Conservation (phyloP, 2,797 vertebrate species). For the Cuniculus paca region DNA sequence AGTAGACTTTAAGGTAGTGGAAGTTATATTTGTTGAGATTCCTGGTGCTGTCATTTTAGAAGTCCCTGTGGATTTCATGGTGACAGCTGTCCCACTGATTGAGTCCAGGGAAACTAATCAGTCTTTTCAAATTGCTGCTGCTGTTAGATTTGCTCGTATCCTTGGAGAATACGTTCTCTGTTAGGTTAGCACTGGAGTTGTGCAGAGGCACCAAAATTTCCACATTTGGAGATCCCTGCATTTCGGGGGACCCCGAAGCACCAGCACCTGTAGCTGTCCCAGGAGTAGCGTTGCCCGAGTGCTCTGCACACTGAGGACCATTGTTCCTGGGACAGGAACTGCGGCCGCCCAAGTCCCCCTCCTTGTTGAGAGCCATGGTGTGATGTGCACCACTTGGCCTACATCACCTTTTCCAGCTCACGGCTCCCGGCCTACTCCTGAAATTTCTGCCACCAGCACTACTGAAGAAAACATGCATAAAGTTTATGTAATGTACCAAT, state of each 20-base stretch:
- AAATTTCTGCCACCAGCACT: not conserved
- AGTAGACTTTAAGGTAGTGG: constrained; percentile 37
- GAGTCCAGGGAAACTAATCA: not conserved
- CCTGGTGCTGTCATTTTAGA: constrained; percentile 5
- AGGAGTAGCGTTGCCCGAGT: not conserved
- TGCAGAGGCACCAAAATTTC: not conserved
- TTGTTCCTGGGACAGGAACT: not conserved
- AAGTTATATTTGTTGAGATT: constrained; percentile 18
- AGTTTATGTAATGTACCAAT: not conserved
- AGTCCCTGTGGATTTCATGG: constrained; percentile 2
- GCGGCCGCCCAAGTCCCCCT: not conserved
- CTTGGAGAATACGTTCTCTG: not conserved
- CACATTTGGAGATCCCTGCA: not conserved
- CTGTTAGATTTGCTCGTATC: not conserved
- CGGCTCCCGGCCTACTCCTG: not conserved
- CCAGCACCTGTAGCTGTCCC: not conserved
- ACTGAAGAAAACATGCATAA: not conserved
- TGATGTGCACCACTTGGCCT: not conserved
- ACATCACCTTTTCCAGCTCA: not conserved
- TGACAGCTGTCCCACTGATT: not conserved
- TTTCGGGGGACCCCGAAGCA: not conserved
- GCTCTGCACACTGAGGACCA: not conserved
- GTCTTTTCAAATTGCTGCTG: not conserved
- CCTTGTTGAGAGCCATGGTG: not conserved
- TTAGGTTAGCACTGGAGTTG: not conserved